These are phyloP conservation scores for Eudyptes chrysolophus DNA, from an alignment of 2,113 vertebrate genomes.

Conservation along the genomic window DNA sequence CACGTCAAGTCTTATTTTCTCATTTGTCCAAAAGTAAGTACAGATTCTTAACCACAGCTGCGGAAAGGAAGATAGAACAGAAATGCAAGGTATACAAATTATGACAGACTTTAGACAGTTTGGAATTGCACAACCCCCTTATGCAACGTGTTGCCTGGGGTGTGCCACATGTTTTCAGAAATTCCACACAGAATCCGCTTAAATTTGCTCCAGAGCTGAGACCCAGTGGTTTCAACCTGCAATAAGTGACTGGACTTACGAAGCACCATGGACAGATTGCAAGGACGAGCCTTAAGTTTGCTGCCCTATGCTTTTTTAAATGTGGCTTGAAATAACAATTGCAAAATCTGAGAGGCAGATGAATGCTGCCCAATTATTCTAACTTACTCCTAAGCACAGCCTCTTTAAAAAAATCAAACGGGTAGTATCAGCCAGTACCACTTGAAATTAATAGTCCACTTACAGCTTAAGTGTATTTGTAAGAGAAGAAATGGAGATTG, in stretches of 20 bases:
- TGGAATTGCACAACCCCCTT: constrained; percentile 9
- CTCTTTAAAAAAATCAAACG: background rate
- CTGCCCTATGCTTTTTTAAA: background rate
- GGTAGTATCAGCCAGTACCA: background rate
- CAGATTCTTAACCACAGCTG: background rate
- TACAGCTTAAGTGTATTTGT: background rate
- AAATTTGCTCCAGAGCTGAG: background rate
- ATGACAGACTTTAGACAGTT: background rate
- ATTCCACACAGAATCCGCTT: background rate
- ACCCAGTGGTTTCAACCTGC: background rate
- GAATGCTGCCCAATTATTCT: background rate
- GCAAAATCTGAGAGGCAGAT: background rate
- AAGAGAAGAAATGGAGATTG: background rate
- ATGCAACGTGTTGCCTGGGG: constrained; percentile 1
- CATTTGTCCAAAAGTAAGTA: background rate
- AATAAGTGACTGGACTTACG: background rate
- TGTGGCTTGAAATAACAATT: background rate
- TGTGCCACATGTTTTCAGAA: background rate
- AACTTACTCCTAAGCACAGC: background rate
- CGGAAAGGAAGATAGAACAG: background rate
- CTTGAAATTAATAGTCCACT: background rate
- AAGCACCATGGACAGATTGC: background rate
- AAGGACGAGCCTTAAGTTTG: background rate
- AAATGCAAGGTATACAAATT: background rate
- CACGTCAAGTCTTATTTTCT: background rate